These are phyloP conservation scores for Aplysia californica DNA, from an alignment of 1,140 invertebrate species.

Conservation along the genomic window DNA sequence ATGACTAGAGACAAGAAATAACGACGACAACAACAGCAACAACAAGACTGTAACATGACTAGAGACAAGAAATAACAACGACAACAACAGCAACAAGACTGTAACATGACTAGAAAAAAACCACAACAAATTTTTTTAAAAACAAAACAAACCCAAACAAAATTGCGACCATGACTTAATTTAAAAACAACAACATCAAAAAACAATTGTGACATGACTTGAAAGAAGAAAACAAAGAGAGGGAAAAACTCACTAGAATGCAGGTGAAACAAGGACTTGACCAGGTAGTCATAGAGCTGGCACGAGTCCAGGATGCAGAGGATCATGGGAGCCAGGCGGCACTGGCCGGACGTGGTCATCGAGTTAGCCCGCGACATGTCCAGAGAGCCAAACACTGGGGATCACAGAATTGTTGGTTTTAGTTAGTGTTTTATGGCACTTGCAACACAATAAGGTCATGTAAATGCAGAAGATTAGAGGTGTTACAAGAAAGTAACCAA, in stretches of 20 bases:
- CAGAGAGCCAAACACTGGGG: slow-evolving; percentile 90
- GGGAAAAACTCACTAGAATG: slow-evolving; percentile 76
- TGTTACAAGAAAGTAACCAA: too few relatives aligned
- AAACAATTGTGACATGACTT: too few relatives aligned
- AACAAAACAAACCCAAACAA: background rate
- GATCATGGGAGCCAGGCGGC: slow-evolving; percentile 93
- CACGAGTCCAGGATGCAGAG: slow-evolving; percentile 98
- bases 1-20: too few relatives aligned
- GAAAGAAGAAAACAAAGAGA: slow-evolving; percentile 13
- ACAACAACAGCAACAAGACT: too few relatives aligned
- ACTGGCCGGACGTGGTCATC: slow-evolving; percentile 97
- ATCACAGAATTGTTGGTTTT: slow-evolving; percentile 24
- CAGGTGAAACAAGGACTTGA: slow-evolving; percentile 95
- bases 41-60: too few relatives aligned
- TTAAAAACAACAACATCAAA: background rate
- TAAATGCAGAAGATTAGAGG: too few relatives aligned
- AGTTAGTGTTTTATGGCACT: too few relatives aligned
- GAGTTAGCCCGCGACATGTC: slow-evolving; percentile 95
- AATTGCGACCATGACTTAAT: too few relatives aligned
- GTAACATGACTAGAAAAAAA: background rate
- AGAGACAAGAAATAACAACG: too few relatives aligned
- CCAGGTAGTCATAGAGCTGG: slow-evolving; percentile 95
- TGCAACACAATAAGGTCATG: too few relatives aligned
- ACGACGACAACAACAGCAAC: too few relatives aligned
- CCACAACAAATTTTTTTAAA: background rate